These are phyloP conservation scores for Sebastes glaucus DNA, from an alignment of 2,797 vertebrate genomes.

Conservation along the genomic window DNA sequence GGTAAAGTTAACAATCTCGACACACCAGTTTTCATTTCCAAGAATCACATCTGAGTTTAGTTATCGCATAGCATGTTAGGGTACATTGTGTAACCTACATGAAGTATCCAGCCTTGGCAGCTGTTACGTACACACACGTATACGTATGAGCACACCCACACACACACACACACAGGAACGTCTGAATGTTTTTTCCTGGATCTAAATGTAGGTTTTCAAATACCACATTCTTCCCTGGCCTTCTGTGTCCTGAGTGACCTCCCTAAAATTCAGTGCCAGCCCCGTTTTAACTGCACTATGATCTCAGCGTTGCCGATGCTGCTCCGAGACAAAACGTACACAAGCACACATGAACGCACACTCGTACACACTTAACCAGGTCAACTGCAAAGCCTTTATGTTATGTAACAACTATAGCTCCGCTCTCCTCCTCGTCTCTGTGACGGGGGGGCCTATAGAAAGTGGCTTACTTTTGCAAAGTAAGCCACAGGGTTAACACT, in stretches of 20 bases:
- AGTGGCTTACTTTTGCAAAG: neutral
- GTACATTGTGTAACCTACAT: conserved; percentile 37
- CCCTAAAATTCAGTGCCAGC: conserved; percentile 22
- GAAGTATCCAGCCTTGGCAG: conserved; percentile 30
- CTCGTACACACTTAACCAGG: conserved; percentile 40
- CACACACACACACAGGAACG: conserved; percentile 68
- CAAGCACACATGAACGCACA: neutral
- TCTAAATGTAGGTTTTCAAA: conserved; percentile 69
- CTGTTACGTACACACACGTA: conserved; percentile 17
- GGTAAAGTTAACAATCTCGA: neutral
- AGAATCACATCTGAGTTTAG: neutral
- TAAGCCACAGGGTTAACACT: neutral
- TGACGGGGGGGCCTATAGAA: neutral
- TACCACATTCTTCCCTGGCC: conserved; percentile 59
- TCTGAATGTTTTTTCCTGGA: conserved; percentile 67
- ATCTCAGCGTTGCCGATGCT: conserved; percentile 21
- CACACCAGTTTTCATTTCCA: neutral
- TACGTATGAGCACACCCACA: conserved; percentile 40
- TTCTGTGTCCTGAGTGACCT: conserved; percentile 55
- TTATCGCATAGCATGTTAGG: neutral
- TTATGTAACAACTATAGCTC: conserved; percentile 60
- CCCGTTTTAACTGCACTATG: conserved; percentile 40
- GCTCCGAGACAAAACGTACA: conserved; percentile 24
- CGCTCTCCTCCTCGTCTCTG: neutral
- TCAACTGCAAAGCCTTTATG: conserved; percentile 41